Conservation (phyloP, 2,888 invertebrate genomes). For the Ochropleura plecta region DNA sequence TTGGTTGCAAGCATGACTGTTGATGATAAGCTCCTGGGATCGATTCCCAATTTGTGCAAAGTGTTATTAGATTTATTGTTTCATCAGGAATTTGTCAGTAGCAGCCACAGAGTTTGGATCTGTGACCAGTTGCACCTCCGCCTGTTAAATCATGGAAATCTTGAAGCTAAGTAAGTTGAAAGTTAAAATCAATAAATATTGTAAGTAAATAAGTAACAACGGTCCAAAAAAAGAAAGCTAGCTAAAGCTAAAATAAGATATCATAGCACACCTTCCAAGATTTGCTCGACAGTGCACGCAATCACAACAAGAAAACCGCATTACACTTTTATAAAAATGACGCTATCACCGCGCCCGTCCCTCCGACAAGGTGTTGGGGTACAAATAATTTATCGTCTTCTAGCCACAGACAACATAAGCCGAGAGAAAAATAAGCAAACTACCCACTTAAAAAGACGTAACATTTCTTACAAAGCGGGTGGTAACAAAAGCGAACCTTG, state of each 20-base stretch:
- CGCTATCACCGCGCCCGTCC: constrained; percentile 82
- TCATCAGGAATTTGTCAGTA: too few relatives aligned
- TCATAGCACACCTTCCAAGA: constrained; percentile 43
- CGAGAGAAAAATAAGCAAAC: constrained; percentile 89
- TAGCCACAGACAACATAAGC: constrained; percentile 87
- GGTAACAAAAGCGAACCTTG: constrained; percentile 77
- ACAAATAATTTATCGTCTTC: constrained; percentile 88
- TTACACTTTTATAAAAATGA: constrained; percentile 90
- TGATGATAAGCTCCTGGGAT: too few relatives aligned
- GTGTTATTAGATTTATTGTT: too few relatives aligned
- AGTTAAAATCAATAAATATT: not conserved
- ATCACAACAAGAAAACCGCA: constrained; percentile 87
- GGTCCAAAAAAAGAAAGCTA: constrained; percentile 23
- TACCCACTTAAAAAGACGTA: constrained; percentile 86
- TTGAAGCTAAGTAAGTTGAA: not conserved
- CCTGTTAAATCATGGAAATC: not conserved
- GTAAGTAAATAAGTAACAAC: not conserved
- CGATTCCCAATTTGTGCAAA: too few relatives aligned
- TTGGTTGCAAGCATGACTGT: too few relatives aligned
- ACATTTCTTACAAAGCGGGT: constrained; percentile 66
- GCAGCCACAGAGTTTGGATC: too few relatives aligned
- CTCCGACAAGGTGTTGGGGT: constrained; percentile 87
- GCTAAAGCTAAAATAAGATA: constrained; percentile 45
- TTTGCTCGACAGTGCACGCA: constrained; percentile 71
- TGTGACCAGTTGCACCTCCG: too few relatives aligned